phyloP scores from a whole-genome alignment of 2,797 vertebrate species.

The Cuculus canorus region DNA sequence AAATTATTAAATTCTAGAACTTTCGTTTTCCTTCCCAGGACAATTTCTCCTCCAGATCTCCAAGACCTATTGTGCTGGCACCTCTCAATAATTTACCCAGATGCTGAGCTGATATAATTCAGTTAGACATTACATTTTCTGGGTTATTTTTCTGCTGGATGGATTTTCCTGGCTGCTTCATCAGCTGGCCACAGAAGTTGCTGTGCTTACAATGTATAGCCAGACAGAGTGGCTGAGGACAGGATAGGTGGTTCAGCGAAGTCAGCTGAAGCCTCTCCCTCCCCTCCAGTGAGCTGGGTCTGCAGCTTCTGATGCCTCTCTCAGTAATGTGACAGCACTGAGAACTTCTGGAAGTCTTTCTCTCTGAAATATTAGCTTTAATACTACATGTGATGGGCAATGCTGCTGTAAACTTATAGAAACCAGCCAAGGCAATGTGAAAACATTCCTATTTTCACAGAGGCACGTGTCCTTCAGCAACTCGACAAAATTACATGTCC shows the following conservation, averaged over 20 bases:
- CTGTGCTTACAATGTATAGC: rapidly evolving
- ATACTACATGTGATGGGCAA: background rate
- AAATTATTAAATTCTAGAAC: background rate
- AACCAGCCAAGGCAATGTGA: background rate
- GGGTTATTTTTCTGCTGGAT: background rate
- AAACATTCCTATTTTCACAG: background rate
- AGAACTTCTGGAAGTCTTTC: background rate
- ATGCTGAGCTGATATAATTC: background rate
- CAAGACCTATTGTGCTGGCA: background rate
- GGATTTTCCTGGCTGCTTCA: background rate
- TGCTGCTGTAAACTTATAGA: background rate
- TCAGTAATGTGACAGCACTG: background rate
- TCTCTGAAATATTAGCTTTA: background rate
- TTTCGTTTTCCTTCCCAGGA: background rate
- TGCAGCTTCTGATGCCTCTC: background rate
- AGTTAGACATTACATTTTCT: background rate
- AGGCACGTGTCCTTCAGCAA: background rate
- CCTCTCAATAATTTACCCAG: background rate
- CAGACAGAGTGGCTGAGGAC: background rate
- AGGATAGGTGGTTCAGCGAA: background rate
- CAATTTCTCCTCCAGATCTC: background rate
- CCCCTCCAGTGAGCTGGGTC: background rate
- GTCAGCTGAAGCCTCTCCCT: background rate
- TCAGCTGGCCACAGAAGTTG: background rate
- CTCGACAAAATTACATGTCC: background rate